Conservation (phyloP, 2,797 vertebrate species). For the Tinamus major region DNA sequence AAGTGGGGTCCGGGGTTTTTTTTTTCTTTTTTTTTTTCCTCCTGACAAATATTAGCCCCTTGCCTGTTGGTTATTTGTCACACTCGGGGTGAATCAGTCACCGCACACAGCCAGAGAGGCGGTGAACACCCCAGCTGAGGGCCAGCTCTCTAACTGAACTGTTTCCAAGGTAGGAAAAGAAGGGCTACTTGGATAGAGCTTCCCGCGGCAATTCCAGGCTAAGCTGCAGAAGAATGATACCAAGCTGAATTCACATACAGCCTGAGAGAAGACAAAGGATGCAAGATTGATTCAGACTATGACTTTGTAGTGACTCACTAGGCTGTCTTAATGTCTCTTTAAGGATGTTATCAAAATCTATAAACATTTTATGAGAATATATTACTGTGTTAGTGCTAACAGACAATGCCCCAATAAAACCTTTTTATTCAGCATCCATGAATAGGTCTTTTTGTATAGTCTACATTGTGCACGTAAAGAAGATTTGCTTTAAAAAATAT, state of each 20-base stretch:
- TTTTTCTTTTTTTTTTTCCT: neutral
- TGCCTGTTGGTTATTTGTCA: neutral
- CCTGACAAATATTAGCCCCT: neutral
- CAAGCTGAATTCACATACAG: neutral
- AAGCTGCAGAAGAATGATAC: neutral
- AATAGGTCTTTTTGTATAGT: neutral
- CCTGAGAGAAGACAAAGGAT: neutral
- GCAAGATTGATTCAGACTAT: neutral
- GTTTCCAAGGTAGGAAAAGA: neutral
- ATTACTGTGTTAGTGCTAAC: neutral
- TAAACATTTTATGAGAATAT: neutral
- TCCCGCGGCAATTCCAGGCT: neutral
- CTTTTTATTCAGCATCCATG: neutral
- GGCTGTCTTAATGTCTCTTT: neutral
- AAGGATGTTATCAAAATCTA: neutral
- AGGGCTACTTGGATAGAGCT: neutral
- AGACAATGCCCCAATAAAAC: neutral
- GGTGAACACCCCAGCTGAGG: fast-evolving
- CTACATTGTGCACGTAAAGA: neutral
- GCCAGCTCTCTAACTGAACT: neutral
- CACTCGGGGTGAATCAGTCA: neutral
- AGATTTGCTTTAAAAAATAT: neutral
- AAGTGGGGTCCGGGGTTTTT: neutral
- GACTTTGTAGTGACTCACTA: neutral
- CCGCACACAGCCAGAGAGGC: neutral